Percentiles rank a stretch among this genome's conserved stretches.
phyloP scores from a whole-genome alignment of 2,797 vertebrate species.

The Tarsius wallacei region DNA sequence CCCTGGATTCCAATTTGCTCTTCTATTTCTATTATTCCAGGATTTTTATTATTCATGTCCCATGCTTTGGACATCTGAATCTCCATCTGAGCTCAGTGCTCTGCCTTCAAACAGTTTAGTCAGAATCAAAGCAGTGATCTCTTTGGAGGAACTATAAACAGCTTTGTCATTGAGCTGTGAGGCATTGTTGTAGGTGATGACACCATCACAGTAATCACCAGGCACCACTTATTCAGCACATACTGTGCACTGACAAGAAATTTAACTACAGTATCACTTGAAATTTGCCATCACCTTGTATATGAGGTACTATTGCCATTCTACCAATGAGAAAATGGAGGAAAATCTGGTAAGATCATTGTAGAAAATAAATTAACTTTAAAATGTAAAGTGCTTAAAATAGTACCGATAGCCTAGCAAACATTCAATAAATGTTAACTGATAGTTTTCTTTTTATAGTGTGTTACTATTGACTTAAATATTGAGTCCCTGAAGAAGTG shows the following conservation, averaged over 20 bases:
- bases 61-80: not conserved
- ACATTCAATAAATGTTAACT: not conserved
- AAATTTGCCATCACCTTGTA: not conserved
- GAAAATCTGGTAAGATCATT: not conserved
- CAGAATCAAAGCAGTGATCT: not conserved
- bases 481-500: not conserved
- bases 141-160: not conserved
- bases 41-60: not conserved
- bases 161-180: not conserved
- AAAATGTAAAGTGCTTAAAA: not conserved
- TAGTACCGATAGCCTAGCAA: not conserved
- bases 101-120: not conserved
- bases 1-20: not conserved
- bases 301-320: not conserved
- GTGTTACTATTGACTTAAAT: slow-evolving; percentile 54
- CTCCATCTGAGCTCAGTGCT: not conserved
- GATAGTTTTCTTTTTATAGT: not conserved
- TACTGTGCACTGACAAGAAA: not conserved
- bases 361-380: slow-evolving; percentile 40
- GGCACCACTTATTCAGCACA: not conserved
- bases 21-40: too few relatives aligned
- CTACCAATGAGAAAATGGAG: slow-evolving; percentile 52
- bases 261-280: not conserved
- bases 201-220: not conserved
- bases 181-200: not conserved